Conservation (phyloP, 2,113 vertebrate species). For the Sinocyclocheilus rhinocerous region DNA sequence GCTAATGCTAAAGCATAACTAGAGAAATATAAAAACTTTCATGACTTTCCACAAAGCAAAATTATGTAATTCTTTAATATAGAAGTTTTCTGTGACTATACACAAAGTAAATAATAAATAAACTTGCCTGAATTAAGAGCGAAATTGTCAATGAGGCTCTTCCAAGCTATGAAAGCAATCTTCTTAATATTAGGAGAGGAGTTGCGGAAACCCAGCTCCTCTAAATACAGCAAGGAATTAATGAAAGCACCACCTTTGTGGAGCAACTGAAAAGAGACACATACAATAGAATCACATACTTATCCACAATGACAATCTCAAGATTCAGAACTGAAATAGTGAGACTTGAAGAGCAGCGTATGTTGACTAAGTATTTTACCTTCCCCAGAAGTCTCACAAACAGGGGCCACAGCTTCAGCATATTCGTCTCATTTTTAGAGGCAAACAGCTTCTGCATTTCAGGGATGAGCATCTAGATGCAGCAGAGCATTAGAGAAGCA, state of each 20-base stretch:
- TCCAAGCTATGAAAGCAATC: slow-evolving; percentile 98
- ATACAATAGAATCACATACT: not conserved
- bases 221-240: slow-evolving; percentile 92
- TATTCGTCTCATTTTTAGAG: slow-evolving; percentile 90
- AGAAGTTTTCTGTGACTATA: not conserved
- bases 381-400: slow-evolving; percentile 93
- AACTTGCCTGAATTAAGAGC: slow-evolving; percentile 90
- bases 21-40: not conserved
- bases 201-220: slow-evolving; percentile 95
- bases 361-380: slow-evolving; percentile 72
- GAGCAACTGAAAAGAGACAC: slow-evolving; percentile 75
- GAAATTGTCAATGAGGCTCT: slow-evolving; percentile 98
- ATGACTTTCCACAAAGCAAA: not conserved
- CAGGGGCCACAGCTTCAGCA: slow-evolving; percentile 94
- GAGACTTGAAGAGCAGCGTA: not conserved
- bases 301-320: not conserved
- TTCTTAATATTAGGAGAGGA: slow-evolving; percentile 91
- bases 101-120: not conserved
- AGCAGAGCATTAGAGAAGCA: not conserved
- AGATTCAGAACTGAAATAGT: not conserved
- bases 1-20: too few species aligned
- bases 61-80: not conserved
- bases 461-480: slow-evolving; percentile 86
- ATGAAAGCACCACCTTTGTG: slow-evolving; percentile 96
- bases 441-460: slow-evolving; percentile 92